Conservation (phyloP, 2,888 invertebrate genomes). For the Orthosia gracilis region DNA sequence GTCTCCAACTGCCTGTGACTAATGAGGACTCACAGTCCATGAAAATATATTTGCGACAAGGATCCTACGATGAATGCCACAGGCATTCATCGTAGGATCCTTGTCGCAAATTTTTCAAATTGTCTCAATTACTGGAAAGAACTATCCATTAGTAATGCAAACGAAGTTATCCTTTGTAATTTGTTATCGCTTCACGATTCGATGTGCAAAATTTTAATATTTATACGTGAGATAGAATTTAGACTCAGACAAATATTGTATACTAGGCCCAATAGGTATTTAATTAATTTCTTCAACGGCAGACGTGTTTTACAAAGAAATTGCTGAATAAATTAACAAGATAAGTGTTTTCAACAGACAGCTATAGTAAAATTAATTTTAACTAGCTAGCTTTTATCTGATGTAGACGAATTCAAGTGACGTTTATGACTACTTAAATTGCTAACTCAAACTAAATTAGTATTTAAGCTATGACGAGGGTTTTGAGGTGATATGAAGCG, state of each 20-base stretch:
- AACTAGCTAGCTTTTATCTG: constrained; percentile 3
- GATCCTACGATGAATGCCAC: constrained; percentile 16
- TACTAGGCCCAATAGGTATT: constrained; percentile 3
- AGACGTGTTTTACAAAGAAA: constrained; percentile 17
- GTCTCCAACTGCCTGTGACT: constrained; percentile 67
- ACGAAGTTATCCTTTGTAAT: too few relatives aligned
- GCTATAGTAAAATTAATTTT: constrained; percentile 10
- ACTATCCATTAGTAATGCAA: too few relatives aligned
- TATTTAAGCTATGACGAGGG: neutral
- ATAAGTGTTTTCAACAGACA: constrained; percentile 17
- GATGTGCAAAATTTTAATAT: constrained; percentile 4
- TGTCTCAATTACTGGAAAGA: neutral
- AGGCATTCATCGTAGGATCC: too few relatives aligned
- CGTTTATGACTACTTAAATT: neutral
- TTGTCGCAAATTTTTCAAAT: too few relatives aligned
- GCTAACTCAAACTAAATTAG: neutral
- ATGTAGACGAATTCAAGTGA: constrained; percentile 13
- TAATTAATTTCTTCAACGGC: constrained; percentile 5
- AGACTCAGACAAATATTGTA: constrained; percentile 21
- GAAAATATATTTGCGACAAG: constrained; percentile 45
- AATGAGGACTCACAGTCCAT: constrained; percentile 64
- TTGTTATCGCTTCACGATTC: constrained; percentile 28
- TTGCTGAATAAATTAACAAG: constrained; percentile 27
- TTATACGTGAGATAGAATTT: neutral
- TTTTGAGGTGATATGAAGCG: neutral